Base-by-base conservation (phyloP, 2,888 invertebrate genomes). In the Phasia obesa region DNA sequence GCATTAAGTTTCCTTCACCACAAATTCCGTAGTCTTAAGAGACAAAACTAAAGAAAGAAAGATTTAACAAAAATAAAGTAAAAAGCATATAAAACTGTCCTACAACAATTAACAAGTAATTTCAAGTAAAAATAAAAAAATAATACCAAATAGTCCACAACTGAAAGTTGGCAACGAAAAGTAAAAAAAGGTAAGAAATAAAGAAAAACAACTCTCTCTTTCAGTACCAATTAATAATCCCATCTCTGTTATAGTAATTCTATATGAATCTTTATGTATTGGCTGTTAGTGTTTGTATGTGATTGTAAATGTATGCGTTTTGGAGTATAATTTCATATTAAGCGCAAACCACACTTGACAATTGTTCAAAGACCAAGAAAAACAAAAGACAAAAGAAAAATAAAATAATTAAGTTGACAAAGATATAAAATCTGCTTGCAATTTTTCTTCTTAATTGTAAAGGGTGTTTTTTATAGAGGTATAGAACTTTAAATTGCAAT, bases 51-150 rank as follows among this genome's bases (percentile, higher is more conserved):
- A 49, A 11, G 27, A 1, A 44, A 38, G 44, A 59, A 13, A 59
- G 47, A 44, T 31, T 60, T 21, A 55, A 55, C 19, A 15, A n/a
- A 23, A 5, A 9, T 7, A 19, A 11, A 78, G 44, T 25, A 25
- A 17, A 55, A 53, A 17, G 15, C 35, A 53, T n/a, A 70, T 70
- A 80, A 73, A 79, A 65, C 64, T 53, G 67, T 75, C 65, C 65
- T 75, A 76, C 55, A 83, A 79, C 83, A 83, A 83, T 83, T 83
- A 83, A 76, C 83, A 83, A 79, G 83, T 71, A 79, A 71, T 79
- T 79, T 75, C 53, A 67, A 83, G 62, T 71, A 71, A 67, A 31
- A 70, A 64, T 31, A 62, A 64, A 25, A 3, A 53, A 69, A 27
- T 4, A 31, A 53, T 47, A 57, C 13, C 4, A 55, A 19, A 57